Evolutionary conservation across 2,888 invertebrate genomes (phyloP), one percentile per base, ranked within the genome.

Genomic region (Cremastobaeus sp.): DNA sequence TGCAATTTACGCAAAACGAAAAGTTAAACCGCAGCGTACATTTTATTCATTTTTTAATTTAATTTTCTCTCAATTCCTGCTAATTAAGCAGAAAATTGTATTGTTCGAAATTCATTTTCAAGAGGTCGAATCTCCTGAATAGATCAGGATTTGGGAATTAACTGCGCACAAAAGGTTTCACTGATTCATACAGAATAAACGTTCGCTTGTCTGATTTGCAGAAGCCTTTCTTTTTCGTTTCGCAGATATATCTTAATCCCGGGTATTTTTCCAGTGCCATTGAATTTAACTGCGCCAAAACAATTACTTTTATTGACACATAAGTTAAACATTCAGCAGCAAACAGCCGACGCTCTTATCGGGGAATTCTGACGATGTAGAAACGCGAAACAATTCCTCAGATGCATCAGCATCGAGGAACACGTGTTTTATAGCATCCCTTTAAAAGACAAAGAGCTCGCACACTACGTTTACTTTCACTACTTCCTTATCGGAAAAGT

Each of bases 401-500:
- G 57, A 65, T 66, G 34, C 54, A 66, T 59, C 45, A 35, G 12
- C 57, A 50, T 70, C 55, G 43, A 72, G 47, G 41, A 70, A 60
- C 34, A 48, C 43, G 32, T 57, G 54, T 65, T 57, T 65, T 52
- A 37, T 52, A 34, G 64, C 39, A 59, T 72, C 65, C 54, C 32
- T 52, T 25, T 35, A 28, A 34, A 45, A 72, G 43, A 72, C 59
- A 72, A 66, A 72, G 54, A 47, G 64, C 5, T 55, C 25, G 25
- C 37, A 45, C 54, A 45, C 34, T 48, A 30, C 54, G 48, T 37
- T 57, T 64, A 71, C 75, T 75, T 75, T 75, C 75, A 75, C 75
- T 75, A 59, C 64, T 71, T 75, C 71, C 59, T 75, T 71, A 65
- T 71, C 54, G 30, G 68, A 54, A 48, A 75, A 75, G 59, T 71